Conservation (phyloP, 2,888 invertebrate genomes). For the Scaptomyza polygonia region DNA sequence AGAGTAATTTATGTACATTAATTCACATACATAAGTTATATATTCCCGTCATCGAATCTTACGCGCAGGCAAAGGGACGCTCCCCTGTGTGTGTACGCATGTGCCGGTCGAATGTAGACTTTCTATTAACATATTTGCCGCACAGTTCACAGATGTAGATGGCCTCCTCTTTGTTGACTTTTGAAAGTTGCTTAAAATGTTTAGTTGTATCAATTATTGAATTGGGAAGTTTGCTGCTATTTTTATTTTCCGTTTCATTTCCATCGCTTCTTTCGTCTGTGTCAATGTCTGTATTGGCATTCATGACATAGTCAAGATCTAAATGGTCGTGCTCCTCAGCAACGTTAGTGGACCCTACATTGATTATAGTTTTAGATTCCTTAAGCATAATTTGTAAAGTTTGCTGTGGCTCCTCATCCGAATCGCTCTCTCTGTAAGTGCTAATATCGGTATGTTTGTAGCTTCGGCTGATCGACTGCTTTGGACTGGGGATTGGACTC, state of each 20-base stretch:
- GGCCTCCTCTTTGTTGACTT: constrained; percentile 14
- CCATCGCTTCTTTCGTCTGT: constrained; percentile 11
- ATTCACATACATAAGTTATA: constrained; percentile 9
- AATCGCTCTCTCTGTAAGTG: constrained; percentile 20
- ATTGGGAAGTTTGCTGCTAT: not conserved
- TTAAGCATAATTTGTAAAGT: constrained; percentile 47
- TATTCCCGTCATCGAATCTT: constrained; percentile 20
- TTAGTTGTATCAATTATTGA: not conserved
- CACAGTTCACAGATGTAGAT: constrained; percentile 61
- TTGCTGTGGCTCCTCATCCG: constrained; percentile 34
- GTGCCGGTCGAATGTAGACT: constrained; percentile 62
- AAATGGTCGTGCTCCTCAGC: constrained; percentile 43
- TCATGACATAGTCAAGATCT: constrained; percentile 11
- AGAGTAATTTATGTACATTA: constrained; percentile 9
- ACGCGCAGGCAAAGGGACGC: constrained; percentile 69
- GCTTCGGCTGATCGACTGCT: not conserved
- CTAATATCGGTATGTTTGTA: not conserved
- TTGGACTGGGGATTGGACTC: constrained; percentile 1
- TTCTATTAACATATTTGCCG: constrained; percentile 46
- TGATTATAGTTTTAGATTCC: constrained; percentile 16
- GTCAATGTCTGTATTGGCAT: constrained; percentile 20
- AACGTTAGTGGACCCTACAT: too few relatives aligned
- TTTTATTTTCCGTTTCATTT: not conserved
- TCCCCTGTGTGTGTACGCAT: constrained; percentile 77
- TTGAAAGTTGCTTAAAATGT: constrained; percentile 3